Evolutionary conservation across 2,888 invertebrate species (phyloP).

Genomic region (Tenthredo notha): DNA sequence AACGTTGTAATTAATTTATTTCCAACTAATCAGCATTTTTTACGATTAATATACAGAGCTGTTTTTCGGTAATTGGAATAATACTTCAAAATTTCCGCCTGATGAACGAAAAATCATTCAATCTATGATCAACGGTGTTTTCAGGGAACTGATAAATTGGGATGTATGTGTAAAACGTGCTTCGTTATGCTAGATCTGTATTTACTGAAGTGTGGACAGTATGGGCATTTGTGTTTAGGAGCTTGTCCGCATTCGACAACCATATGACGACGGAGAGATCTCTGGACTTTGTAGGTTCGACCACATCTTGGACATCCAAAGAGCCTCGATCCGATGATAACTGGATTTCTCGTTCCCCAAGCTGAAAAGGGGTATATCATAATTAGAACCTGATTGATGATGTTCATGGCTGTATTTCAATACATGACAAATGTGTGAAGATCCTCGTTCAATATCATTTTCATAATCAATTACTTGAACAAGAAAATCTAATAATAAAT

Average conservation of each 20-base stretch:
- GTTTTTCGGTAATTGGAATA: neutral
- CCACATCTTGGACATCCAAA: slow-evolving; percentile 80
- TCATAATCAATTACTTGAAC: neutral
- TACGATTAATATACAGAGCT: neutral
- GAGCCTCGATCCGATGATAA: slow-evolving; percentile 60
- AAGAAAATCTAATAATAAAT: neutral
- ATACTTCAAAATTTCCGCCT: neutral
- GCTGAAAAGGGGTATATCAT: slow-evolving; percentile 58
- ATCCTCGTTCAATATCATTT: neutral
- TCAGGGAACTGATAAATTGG: slow-evolving; percentile 38
- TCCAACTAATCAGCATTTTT: neutral
- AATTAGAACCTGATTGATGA: neutral
- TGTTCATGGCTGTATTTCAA: neutral
- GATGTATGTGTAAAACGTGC: slow-evolving; percentile 72
- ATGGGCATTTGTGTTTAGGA: slow-evolving; percentile 74
- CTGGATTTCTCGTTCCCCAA: slow-evolving; percentile 56
- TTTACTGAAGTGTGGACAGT: slow-evolving; percentile 74
- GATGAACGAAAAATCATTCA: neutral
- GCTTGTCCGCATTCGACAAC: slow-evolving; percentile 77
- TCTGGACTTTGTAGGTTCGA: slow-evolving; percentile 81
- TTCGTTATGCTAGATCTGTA: slow-evolving; percentile 75
- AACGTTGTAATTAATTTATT: slow-evolving; percentile 30
- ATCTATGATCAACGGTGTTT: neutral
- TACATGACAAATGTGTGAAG: neutral
- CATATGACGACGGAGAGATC: slow-evolving; percentile 78